These are phyloP conservation scores for Megalops cyprinoides DNA, from an alignment of 2,797 vertebrate genomes.

Conservation along the genomic window DNA sequence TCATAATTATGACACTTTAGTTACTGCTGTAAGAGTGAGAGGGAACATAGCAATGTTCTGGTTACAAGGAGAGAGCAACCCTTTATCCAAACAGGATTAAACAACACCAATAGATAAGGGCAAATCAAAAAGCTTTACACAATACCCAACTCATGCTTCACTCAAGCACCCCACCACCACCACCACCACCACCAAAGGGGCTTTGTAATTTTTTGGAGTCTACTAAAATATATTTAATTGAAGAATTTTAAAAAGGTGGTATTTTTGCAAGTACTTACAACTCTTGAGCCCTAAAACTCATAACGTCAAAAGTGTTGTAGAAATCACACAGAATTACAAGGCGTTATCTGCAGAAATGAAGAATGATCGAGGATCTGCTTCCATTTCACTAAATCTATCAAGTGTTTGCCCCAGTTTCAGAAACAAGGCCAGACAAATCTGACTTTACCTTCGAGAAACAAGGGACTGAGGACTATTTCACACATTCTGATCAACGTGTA, in stretches of 20 bases:
- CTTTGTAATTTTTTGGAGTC: constrained; percentile 48
- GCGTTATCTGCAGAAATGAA: not conserved
- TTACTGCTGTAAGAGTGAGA: no score
- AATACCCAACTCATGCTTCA: no score
- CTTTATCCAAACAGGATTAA: constrained; percentile 74
- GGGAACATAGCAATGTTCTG: no score
- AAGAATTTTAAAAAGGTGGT: constrained; percentile 51
- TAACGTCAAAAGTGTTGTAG: not conserved
- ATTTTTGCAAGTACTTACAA: constrained; percentile 38
- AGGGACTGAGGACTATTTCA: constrained; percentile 33
- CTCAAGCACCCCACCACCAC: no score
- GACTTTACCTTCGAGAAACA: constrained; percentile 46
- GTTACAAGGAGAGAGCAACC: constrained; percentile 53
- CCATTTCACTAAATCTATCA: constrained; percentile 36
- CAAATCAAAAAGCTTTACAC: constrained; percentile 73
- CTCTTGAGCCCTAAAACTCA: not conserved
- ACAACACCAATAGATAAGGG: constrained; percentile 68
- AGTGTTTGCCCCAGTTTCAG: constrained; percentile 45
- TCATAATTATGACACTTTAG: no score
- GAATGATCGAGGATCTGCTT: constrained; percentile 45
- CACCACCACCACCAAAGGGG: no score
- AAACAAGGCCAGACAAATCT: constrained; percentile 54
- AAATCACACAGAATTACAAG: not conserved
- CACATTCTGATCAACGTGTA: constrained; percentile 39
- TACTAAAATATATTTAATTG: constrained; percentile 60